Evolutionary conservation across 1,140 invertebrate species (phyloP), one percentile per base, ranked within the genome.

Genomic region (Chymomyza costata): DNA sequence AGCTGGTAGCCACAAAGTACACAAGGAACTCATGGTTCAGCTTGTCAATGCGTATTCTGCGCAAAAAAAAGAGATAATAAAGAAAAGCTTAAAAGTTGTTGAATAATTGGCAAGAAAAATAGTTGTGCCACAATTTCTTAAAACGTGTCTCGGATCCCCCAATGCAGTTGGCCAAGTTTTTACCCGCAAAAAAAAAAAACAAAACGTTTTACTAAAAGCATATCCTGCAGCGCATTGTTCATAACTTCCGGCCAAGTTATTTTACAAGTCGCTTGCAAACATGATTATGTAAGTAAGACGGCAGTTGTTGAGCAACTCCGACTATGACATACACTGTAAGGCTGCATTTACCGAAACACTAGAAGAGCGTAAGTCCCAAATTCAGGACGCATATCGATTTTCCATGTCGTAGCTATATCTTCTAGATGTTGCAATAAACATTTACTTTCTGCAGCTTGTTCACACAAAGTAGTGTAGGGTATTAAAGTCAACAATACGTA

Each of bases 1-100:
- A 89, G 90, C 91, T 92, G 19, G 92, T 93, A 68, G 92, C 93
- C 51, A 92, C 92, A 83, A 93, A 94, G 84, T 92, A 93, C 6
- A 94, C 89, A 0, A 91, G 92, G 83, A 93, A 95, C 19, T 91
- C 90, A 57, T 90, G 88, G 64, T 83, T 88, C 28, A 85, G 64
- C 50, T 84, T 85, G 46, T 85, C 83, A 53, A 85, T 85, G 60
- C 83, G 78, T 63, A 85, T 85, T 58, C 84, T 85, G 45, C n/a
- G n/a, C 2, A 43, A 38, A 17, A 8, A n/a, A n/a, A 17, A 21
- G 6, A 34, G 6, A 8, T 7, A n/a, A n/a, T n/a, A n/a, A 15
- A 43, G 32, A 28, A 31, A 31, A 28, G 5, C 10, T 28, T 6
- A 28, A 6, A 28, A 28, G 10, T 28, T 10, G n/a, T n/a, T n/a